Conservation (phyloP, 2,888 invertebrate genomes). For the Deilephila elpenor region DNA sequence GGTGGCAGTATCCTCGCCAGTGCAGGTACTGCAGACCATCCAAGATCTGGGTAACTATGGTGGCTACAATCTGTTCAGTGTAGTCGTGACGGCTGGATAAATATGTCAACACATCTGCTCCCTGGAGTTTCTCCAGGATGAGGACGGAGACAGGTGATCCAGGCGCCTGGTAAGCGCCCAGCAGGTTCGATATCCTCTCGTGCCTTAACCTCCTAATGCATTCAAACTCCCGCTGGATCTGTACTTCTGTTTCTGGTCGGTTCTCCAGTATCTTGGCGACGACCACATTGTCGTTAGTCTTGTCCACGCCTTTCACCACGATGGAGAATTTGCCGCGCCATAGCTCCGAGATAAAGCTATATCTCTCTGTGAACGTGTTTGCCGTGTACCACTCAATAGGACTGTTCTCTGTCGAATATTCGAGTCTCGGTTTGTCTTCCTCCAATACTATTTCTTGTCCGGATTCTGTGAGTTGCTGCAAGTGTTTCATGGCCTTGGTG, state of each 20-base stretch:
- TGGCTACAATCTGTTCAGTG: constrained; percentile 95
- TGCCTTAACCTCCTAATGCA: constrained; percentile 92
- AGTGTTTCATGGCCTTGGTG: constrained; percentile 92
- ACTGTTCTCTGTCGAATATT: constrained; percentile 90
- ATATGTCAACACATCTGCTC: constrained; percentile 95
- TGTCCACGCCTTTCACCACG: constrained; percentile 91
- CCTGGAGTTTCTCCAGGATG: constrained; percentile 93
- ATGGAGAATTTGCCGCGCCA: constrained; percentile 94
- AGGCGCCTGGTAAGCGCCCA: constrained; percentile 89
- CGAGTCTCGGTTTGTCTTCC: constrained; percentile 87
- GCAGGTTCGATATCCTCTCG: constrained; percentile 92
- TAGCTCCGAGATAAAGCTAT: constrained; percentile 94
- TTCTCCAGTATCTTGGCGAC: constrained; percentile 93
- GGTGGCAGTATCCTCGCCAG: constrained; percentile 95
- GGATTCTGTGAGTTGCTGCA: constrained; percentile 93
- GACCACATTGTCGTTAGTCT: constrained; percentile 89
- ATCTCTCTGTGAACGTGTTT: constrained; percentile 88
- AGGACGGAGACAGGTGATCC: constrained; percentile 89
- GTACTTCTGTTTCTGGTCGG: constrained; percentile 86
- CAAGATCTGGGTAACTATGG: constrained; percentile 92
- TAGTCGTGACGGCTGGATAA: constrained; percentile 95
- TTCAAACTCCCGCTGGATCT: constrained; percentile 92
- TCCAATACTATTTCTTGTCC: constrained; percentile 88
- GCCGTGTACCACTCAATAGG: constrained; percentile 90
- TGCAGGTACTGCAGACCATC: constrained; percentile 97